Conservation (phyloP, 92 coral and sea anemone genomes). For the Zoanthus sociatus region DNA sequence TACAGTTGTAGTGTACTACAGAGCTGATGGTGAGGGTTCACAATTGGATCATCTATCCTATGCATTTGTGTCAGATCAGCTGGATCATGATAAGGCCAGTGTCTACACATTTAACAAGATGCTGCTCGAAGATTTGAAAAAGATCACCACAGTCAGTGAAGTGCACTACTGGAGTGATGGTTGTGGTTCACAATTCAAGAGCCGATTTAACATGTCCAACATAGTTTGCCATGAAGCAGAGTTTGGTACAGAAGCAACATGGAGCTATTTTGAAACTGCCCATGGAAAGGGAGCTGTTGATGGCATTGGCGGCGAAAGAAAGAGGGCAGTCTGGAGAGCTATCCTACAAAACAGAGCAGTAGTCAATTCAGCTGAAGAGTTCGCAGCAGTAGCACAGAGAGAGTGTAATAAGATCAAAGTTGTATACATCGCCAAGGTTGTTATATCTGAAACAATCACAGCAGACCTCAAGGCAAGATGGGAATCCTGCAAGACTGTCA, state of each 20-base stretch:
- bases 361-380: slow-evolving; percentile 39
- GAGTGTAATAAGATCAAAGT: slow-evolving; percentile 17
- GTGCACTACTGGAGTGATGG: slow-evolving; percentile 73
- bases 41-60: slow-evolving; percentile 5
- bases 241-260: slow-evolving; percentile 47
- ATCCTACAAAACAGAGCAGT: slow-evolving; percentile 50
- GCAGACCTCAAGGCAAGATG: slow-evolving; percentile 27
- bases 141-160: slow-evolving; percentile 29
- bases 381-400: slow-evolving; percentile 5
- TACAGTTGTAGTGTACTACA: not conserved
- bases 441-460: slow-evolving; percentile 25
- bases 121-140: slow-evolving; percentile 18
- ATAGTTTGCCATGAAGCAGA: slow-evolving; percentile 41
- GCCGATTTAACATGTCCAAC: slow-evolving; percentile 42
- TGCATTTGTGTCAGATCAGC: slow-evolving; percentile 27
- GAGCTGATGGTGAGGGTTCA: slow-evolving; percentile 1
- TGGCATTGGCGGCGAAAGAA: slow-evolving; percentile 45
- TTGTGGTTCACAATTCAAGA: slow-evolving; percentile 61
- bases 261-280: slow-evolving; percentile 62
- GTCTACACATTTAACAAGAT: slow-evolving; percentile 37
- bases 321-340: slow-evolving; percentile 47
- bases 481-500: slow-evolving; percentile 20
- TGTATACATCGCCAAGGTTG: slow-evolving; percentile 18
- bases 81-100: slow-evolving; percentile 25
- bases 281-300: slow-evolving; percentile 65